Evolutionary conservation across 2,888 invertebrate genomes (phyloP), one percentile per base, ranked within the genome.

Genomic region (Petrolisthes cinctipes): DNA sequence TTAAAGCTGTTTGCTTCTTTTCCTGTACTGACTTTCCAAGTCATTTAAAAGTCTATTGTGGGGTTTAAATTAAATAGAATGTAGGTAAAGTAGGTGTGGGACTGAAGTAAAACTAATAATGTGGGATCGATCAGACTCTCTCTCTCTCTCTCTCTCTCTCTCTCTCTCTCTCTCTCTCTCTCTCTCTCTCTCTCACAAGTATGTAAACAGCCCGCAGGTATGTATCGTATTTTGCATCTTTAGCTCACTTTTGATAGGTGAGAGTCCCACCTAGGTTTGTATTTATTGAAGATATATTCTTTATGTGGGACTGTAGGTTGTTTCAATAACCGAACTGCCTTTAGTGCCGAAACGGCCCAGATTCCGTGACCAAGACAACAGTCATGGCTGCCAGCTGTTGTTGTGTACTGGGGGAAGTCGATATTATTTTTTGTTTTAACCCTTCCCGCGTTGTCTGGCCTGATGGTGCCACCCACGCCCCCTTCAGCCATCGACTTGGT

Each of bases 141-240:
- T 61, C 61, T 61, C 61, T 61, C 61, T 61, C 61, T 73, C 73
- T 73, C 73, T 73, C 73, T 73, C 73, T 73, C 73, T 73, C 73
- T 73, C 73, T 73, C 73, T 73, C 73, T 73, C 73, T 73, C 73
- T 73, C 23, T 73, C 73, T 73, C 73, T 73, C 73, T 73, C 73
- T 61, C 61, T 61, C 61, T 61, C 61, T 61, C 61, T 61, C 61
- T 61, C 61, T 11, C 17, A 61, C 9, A 17, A 61, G 1, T 61
- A 9, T 11, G 61, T 61, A 37, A 37, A 37, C 37, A 37, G 37
- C 37, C 37, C 2, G 37, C 37, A 37, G 37, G 37, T 37, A 37
- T 37, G 37, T 37, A 37, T 37, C 37, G 37, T 37, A 37, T 37
- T 37, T 37, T 37, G 37, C 37, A 37, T 37, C 37, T 2, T 37